Evolutionary conservation across 2,113 vertebrate species (phyloP), one percentile per base, ranked within the genome.

Genomic region (Amia ocellicauda): DNA sequence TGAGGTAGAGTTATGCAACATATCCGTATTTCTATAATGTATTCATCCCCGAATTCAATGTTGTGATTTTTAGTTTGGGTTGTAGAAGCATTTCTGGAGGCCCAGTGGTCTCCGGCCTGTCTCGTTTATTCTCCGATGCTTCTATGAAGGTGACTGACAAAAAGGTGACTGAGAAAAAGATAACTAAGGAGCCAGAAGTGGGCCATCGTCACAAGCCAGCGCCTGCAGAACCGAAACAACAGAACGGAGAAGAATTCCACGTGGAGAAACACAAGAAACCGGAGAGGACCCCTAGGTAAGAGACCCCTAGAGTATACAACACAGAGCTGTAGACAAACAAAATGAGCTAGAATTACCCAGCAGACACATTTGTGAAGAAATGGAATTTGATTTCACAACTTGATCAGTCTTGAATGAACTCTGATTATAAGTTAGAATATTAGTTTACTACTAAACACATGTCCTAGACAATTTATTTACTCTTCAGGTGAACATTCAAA

Each of bases 201-300:
- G 67, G 85, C 70, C 86, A 86, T 86, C 89, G 89, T 70, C 78
- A 78, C 16, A 91, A 91, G 80, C 90, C 86, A 17, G 85, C 81
- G 9, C 20, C 67, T 60, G 73, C 82, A 23, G 89, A 90, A 0
- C 70, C 77, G 60, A 91, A 93, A 76, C 82, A 92, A 13, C 94
- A 93, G 75, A 98, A 98, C 0, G 94, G 96, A 73, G 93, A 85
- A 26, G 74, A 85, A 16, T 66, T 88, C 69, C 83, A n/a, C n/a
- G 86, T 14, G 94, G 95, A 57, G 79, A 90, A 40, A 72, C 91
- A 94, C 63, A 93, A 91, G 83, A 88, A 91, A 70, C 81, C 89
- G 0, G 97, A 99, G 82, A 93, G 94, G 75, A 86, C 82, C 68
- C 87, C 83, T 79, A 94, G 96, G 97, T 99, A 71, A 90, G 49